These are phyloP conservation scores for Petrocephalus sullivani DNA, from an alignment of 2,797 vertebrate genomes.

Conservation along the genomic window DNA sequence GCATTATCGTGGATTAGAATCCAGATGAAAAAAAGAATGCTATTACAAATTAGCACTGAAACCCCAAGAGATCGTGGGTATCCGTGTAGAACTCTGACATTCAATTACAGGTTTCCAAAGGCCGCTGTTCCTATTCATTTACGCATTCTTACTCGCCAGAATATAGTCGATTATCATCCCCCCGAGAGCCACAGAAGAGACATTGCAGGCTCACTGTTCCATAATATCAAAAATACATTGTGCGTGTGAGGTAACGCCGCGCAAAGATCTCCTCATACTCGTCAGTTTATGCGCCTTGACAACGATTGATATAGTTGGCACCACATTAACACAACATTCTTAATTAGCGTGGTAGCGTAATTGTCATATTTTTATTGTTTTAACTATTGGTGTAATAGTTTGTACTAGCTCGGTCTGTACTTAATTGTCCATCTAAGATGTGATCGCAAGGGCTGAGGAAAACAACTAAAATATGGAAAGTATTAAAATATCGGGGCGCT, in stretches of 20 bases:
- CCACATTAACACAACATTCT: background rate
- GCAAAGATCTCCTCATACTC: background rate
- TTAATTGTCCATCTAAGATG: background rate
- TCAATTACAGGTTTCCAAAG: conserved; percentile 65
- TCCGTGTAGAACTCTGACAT: conserved; percentile 60
- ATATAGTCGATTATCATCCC: conserved; percentile 55
- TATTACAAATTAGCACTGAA: conserved; percentile 72
- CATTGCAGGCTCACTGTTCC: conserved; percentile 48
- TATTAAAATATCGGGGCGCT: background rate
- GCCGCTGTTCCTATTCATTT: conserved; percentile 60
- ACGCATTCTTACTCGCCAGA: conserved; percentile 56
- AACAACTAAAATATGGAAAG: background rate
- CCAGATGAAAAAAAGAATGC: conserved; percentile 62
- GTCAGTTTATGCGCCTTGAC: background rate
- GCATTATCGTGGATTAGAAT: conserved; percentile 71
- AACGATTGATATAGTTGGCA: background rate
- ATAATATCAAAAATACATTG: conserved; percentile 33
- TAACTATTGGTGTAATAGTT: background rate
- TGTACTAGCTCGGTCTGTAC: background rate
- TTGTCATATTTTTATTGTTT: background rate
- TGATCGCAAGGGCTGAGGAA: background rate
- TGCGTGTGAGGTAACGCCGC: background rate
- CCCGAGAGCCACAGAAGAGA: conserved; percentile 59
- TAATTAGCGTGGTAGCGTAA: background rate
- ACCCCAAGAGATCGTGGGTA: conserved; percentile 61